Percentiles rank a stretch among this genome's conserved stretches.
phyloP scores from a whole-genome alignment of 2,797 vertebrate species.

The Mormyrops attenuatus region DNA sequence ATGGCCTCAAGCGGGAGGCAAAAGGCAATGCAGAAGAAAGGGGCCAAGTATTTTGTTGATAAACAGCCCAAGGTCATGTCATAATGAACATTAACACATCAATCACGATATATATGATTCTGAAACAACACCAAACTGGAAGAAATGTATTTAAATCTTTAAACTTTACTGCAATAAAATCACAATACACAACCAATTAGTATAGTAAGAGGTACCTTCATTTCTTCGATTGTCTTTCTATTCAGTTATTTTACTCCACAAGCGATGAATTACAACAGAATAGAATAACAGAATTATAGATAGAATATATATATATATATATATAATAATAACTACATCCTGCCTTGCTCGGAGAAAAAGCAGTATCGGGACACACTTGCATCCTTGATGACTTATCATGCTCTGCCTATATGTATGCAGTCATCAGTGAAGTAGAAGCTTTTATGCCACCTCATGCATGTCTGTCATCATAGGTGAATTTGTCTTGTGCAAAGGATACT shows the following conservation, averaged over 20 bases:
- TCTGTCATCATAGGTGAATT: background rate
- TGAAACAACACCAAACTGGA: background rate
- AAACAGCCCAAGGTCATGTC: background rate
- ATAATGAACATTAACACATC: background rate
- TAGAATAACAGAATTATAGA: no score
- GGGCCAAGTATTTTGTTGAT: background rate
- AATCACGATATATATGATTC: background rate
- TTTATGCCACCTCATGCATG: background rate
- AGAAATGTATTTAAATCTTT: background rate
- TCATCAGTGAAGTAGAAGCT: background rate
- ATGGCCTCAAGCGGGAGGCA: background rate
- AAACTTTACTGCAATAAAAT: background rate
- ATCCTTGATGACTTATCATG: background rate
- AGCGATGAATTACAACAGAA: no score
- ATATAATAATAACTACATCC: no score
- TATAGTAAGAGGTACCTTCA: background rate
- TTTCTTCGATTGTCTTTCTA: background rate
- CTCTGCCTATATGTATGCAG: background rate
- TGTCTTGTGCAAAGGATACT: background rate
- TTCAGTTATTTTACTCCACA: background rate
- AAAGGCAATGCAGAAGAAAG: background rate
- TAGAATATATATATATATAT: no score
- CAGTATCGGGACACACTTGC: background rate
- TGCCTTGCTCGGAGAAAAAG: background rate
- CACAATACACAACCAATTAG: background rate